These are phyloP conservation scores for Kryptolebias marmoratus DNA, from an alignment of 2,113 vertebrate genomes.

Conservation along the genomic window DNA sequence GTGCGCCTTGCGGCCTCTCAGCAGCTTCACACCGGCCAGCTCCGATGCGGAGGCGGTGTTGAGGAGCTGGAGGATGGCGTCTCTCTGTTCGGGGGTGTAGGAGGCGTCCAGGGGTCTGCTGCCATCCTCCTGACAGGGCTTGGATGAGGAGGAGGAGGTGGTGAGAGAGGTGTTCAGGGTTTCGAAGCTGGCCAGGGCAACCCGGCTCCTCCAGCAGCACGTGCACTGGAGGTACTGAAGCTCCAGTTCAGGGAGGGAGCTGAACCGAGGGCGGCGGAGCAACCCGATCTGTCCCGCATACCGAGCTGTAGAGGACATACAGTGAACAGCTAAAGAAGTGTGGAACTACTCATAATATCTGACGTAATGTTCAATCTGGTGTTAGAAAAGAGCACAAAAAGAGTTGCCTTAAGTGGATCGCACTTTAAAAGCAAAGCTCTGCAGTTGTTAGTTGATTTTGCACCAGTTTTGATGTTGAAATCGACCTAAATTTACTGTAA, in stretches of 20 bases:
- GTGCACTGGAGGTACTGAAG: constrained; percentile 73
- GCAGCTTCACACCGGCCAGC: constrained; percentile 73
- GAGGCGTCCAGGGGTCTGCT: constrained; percentile 62
- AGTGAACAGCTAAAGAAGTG: not conserved
- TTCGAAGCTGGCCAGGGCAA: constrained; percentile 53
- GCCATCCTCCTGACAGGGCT: constrained; percentile 32
- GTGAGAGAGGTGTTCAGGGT: constrained; percentile 22
- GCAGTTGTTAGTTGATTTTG: no score
- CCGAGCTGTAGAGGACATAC: constrained; percentile 26
- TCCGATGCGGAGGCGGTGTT: constrained; percentile 76
- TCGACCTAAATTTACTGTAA: no score
- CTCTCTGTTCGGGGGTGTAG: constrained; percentile 78
- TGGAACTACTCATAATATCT: no score
- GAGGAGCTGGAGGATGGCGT: constrained; percentile 77
- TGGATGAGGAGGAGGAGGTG: not conserved
- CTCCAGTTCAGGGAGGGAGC: constrained; percentile 51
- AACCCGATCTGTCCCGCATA: constrained; percentile 52
- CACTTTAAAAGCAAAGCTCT: no score
- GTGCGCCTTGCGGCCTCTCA: constrained; percentile 79
- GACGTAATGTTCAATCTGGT: no score
- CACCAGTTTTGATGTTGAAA: no score
- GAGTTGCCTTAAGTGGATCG: no score
- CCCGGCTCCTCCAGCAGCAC: constrained; percentile 75
- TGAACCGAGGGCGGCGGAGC: constrained; percentile 46
- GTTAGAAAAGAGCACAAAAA: no score